These are phyloP conservation scores for Melanocharis versteri DNA, from an alignment of 2,113 vertebrate species.

Conservation along the genomic window DNA sequence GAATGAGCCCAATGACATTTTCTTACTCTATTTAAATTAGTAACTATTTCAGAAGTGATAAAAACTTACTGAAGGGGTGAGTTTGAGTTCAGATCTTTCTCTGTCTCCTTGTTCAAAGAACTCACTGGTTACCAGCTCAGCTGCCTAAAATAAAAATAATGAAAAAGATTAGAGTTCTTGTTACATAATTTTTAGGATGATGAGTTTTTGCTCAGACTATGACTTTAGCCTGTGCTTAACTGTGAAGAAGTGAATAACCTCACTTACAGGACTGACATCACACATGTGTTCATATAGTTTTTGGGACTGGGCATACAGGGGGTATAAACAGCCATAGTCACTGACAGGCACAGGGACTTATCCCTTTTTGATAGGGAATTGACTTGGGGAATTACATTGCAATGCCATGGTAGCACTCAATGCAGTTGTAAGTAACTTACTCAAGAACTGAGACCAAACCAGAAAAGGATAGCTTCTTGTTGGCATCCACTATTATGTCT, in stretches of 20 bases:
- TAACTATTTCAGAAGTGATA: not conserved
- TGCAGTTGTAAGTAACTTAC: not conserved
- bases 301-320: not conserved
- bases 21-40: not conserved
- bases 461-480: not conserved
- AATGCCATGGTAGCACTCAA: not conserved
- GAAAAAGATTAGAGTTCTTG: not conserved
- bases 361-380: not conserved
- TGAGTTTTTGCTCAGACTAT: not conserved
- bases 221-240: not conserved
- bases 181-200: not conserved
- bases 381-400: not conserved
- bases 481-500: not conserved
- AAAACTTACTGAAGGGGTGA: constrained; percentile 92
- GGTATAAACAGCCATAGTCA: not conserved
- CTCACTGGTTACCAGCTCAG: constrained; percentile 96
- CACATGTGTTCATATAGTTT: not conserved
- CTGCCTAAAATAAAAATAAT: constrained; percentile 80
- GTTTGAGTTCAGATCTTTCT: constrained; percentile 94
- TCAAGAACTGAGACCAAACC: not conserved
- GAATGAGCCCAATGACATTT: not conserved
- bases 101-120: constrained; percentile 99
- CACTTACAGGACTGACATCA: not conserved
- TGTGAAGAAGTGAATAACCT: not conserved
- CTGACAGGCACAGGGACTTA: not conserved